Percentiles rank a stretch among this genome's conserved stretches.
Evolutionary conservation across 1,140 invertebrate species (phyloP).

Genomic region (Lepidostoma basale): DNA sequence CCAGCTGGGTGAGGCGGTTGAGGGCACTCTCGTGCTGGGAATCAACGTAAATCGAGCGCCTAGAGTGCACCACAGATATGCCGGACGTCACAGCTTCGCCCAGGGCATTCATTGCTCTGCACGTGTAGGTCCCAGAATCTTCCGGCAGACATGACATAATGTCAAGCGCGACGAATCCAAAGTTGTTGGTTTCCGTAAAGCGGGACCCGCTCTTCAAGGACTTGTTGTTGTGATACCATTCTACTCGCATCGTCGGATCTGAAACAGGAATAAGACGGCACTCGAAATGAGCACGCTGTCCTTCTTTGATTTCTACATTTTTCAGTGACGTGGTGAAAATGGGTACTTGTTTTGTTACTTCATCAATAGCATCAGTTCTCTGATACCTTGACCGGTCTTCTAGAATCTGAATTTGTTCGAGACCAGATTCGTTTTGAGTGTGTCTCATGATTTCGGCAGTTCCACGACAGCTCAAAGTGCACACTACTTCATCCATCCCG

Average conservation of each 20-base stretch:
- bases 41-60: constrained; percentile 85
- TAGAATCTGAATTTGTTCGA: constrained; percentile 86
- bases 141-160: constrained; percentile 91
- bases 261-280: constrained; percentile 94
- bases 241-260: constrained; percentile 94
- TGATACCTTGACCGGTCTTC: constrained; percentile 83
- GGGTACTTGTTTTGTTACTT: constrained; percentile 85
- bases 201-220: constrained; percentile 86
- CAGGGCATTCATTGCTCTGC: constrained; percentile 82
- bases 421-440: constrained; percentile 82
- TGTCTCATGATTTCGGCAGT: constrained; percentile 79
- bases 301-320: constrained; percentile 92
- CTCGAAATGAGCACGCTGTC: constrained; percentile 95
- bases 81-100: constrained; percentile 87
- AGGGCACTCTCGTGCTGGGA: constrained; percentile 84
- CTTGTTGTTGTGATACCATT: constrained; percentile 96
- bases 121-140: constrained; percentile 91
- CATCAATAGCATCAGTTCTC: constrained; percentile 75
- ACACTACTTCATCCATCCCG: constrained; percentile 84
- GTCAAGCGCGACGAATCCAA: constrained; percentile 92
- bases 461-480: constrained; percentile 72
- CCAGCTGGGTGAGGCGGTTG: constrained; percentile 80
- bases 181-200: constrained; percentile 91
- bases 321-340: constrained; percentile 90
- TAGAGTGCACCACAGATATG: constrained; percentile 78